These are phyloP conservation scores for Glyphotaelius pellucidus DNA, from an alignment of 2,888 invertebrate genomes.

Conservation along the genomic window DNA sequence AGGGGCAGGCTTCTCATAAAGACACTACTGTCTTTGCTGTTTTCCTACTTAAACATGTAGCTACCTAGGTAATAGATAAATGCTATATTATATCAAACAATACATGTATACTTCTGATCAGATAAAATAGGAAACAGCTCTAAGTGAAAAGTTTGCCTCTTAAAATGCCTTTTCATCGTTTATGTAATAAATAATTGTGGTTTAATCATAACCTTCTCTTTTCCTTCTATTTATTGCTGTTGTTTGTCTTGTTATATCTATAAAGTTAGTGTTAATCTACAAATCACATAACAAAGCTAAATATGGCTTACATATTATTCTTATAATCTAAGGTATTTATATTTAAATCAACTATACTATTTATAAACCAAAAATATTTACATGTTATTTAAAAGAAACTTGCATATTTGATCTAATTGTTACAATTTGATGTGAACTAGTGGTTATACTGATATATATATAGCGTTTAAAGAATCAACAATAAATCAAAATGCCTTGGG, in stretches of 20 bases:
- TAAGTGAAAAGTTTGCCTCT: neutral
- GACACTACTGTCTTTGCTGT: neutral
- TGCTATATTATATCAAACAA: neutral
- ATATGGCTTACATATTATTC: conserved; percentile 26
- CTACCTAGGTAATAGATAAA: neutral
- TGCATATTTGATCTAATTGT: conserved; percentile 44
- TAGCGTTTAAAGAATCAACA: conserved; percentile 38
- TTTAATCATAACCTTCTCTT: neutral
- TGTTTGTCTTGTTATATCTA: conserved; percentile 25
- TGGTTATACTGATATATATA: conserved; percentile 15
- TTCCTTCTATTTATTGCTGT: conserved; percentile 25
- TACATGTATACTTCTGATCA: neutral
- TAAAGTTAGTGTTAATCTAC: neutral
- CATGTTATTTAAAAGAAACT: conserved; percentile 45
- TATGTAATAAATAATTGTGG: neutral
- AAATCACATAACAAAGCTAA: conserved; percentile 13
- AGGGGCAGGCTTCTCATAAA: neutral
- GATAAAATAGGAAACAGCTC: neutral
- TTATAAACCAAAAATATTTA: conserved; percentile 46
- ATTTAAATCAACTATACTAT: conserved; percentile 15
- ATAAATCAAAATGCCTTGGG: conserved; percentile 46
- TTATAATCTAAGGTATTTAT: conserved; percentile 22
- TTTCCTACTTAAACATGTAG: too few species aligned
- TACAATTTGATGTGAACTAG: conserved; percentile 43
- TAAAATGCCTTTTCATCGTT: neutral